These are phyloP conservation scores for Synergus umbraculus DNA, from an alignment of 2,888 invertebrate genomes.

Conservation along the genomic window DNA sequence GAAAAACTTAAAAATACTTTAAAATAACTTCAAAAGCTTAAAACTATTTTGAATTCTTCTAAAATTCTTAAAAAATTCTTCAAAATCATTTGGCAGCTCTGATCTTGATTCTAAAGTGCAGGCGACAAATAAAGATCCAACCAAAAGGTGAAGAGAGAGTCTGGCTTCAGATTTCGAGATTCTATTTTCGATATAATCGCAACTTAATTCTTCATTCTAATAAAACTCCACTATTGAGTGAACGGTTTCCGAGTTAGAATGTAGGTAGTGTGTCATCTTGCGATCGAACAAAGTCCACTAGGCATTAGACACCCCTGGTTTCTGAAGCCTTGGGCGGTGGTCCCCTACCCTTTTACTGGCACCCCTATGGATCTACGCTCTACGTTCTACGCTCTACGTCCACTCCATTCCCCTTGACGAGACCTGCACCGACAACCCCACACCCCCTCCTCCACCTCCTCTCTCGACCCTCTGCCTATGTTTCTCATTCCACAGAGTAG, in stretches of 20 bases:
- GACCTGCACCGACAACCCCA: constrained; percentile 43
- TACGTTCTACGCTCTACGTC: constrained; percentile 47
- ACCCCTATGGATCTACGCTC: constrained; percentile 73
- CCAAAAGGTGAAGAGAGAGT: too few relatives aligned
- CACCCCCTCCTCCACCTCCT: constrained; percentile 41
- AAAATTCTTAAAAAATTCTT: too few relatives aligned
- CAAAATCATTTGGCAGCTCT: too few relatives aligned
- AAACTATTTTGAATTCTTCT: too few relatives aligned
- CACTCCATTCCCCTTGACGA: constrained; percentile 49
- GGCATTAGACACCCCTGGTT: constrained; percentile 71
- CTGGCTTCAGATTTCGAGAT: too few relatives aligned
- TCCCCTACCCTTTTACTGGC: constrained; percentile 70
- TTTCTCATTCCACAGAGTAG: constrained; percentile 65
- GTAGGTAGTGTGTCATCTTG: constrained; percentile 55
- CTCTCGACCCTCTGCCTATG: constrained; percentile 54
- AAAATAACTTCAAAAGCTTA: too few relatives aligned
- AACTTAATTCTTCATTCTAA: neutral
- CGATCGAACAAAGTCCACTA: constrained; percentile 71
- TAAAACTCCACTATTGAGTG: neutral
- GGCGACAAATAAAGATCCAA: too few relatives aligned
- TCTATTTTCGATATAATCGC: too few relatives aligned
- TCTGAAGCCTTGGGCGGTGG: constrained; percentile 72
- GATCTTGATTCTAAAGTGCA: too few relatives aligned
- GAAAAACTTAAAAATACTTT: too few relatives aligned
- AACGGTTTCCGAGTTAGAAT: constrained; percentile 13